phyloP scores from a whole-genome alignment of 2,113 vertebrate genomes.

The Corvus moneduloides region DNA sequence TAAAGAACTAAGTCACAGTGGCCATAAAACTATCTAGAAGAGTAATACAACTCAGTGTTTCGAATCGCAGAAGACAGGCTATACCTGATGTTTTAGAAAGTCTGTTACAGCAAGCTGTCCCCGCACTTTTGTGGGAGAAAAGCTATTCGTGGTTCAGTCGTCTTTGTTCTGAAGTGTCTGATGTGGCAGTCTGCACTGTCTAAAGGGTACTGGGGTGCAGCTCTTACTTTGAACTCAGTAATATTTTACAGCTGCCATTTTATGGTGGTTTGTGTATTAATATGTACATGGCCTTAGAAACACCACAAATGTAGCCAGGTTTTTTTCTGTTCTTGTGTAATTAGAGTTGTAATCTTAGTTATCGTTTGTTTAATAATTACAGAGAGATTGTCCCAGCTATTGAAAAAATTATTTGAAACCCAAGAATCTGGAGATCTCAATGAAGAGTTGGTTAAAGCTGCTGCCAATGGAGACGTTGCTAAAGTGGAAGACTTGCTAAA shows the following conservation, averaged over 20 bases:
- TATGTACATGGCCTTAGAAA: background rate
- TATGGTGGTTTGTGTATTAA: background rate
- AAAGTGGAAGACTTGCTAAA: conserved; percentile 98
- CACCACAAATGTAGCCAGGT: background rate
- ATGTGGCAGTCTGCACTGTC: background rate
- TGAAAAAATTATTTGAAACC: conserved; percentile 99
- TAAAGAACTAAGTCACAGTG: background rate
- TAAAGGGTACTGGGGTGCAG: background rate
- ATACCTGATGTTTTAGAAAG: background rate
- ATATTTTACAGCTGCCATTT: background rate
- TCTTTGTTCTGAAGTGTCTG: background rate
- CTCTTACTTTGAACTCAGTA: background rate
- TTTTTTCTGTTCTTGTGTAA: background rate
- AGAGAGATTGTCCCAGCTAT: conserved; percentile 95
- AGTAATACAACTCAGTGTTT: background rate
- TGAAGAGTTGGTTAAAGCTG: conserved; percentile 97
- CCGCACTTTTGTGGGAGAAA: background rate
- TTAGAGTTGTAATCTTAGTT: background rate
- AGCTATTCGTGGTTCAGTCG: background rate
- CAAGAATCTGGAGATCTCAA: conserved; percentile 99
- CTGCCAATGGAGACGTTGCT: conserved; percentile 95
- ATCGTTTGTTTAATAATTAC: conserved; percentile 53
- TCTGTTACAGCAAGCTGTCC: background rate
- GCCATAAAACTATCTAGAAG: background rate
- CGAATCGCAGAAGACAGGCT: background rate